A percentile compares a stretch with the other conserved stretches of the same genome.
Conservation (phyloP, 2,113 vertebrate species). For the Gracilinanus agilis region DNA sequence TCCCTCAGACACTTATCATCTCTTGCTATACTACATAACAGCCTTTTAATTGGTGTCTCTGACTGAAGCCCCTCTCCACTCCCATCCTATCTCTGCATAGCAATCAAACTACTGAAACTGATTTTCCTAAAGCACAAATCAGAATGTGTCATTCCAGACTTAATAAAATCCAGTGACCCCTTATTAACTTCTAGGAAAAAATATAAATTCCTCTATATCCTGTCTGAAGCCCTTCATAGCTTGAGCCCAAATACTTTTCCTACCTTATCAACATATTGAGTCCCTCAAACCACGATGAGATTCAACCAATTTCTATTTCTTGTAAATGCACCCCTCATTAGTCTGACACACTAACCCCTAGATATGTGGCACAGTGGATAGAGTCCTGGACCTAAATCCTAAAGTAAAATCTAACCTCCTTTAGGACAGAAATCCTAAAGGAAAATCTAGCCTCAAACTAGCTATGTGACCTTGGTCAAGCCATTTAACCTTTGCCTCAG, state of each 20-base stretch:
- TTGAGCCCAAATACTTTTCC: neutral
- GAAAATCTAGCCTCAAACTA: neutral
- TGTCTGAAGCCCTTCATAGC: neutral
- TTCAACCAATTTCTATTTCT: neutral
- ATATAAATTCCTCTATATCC: neutral
- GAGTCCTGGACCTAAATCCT: neutral
- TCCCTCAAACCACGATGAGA: neutral
- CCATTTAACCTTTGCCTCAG: neutral
- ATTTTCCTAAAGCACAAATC: neutral
- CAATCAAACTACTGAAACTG: neutral
- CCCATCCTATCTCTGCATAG: neutral
- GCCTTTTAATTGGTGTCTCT: neutral
- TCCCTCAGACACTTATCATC: too few relatives aligned
- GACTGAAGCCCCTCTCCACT: neutral
- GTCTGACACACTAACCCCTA: neutral
- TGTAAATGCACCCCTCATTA: neutral
- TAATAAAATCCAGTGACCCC: neutral
- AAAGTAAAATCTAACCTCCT: neutral
- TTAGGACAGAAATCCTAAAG: neutral
- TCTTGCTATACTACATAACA: too few relatives aligned
- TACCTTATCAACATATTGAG: neutral
- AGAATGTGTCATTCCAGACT: neutral
- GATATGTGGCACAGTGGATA: neutral
- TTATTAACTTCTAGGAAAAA: neutral
- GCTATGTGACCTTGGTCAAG: constrained; percentile 19